These are phyloP conservation scores for Chrysolina oricalcia DNA, from an alignment of 2,888 invertebrate species.

Conservation along the genomic window DNA sequence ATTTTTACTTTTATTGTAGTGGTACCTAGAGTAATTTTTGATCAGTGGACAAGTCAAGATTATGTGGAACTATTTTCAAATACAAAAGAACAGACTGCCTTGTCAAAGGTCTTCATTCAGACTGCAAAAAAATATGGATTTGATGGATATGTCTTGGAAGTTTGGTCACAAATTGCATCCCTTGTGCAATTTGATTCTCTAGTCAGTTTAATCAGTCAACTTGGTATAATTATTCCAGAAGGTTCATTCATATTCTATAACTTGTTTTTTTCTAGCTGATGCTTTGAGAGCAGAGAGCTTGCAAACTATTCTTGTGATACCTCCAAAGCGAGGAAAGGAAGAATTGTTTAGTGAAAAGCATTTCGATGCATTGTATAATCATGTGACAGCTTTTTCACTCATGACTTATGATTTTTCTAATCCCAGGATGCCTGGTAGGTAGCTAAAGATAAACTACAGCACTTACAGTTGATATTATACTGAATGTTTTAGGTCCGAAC, in stretches of 20 bases:
- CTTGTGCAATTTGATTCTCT: conserved; percentile 76
- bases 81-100: conserved; percentile 78
- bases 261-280: conserved; percentile 71
- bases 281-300: conserved; percentile 75
- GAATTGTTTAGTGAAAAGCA: conserved; percentile 84
- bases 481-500: conserved; percentile 80
- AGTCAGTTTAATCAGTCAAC: conserved; percentile 78
- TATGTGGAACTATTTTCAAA: conserved; percentile 82
- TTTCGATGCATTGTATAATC: conserved; percentile 84
- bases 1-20: conserved; percentile 75
- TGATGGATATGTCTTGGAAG: conserved; percentile 92
- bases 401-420: conserved; percentile 97
- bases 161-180: conserved; percentile 89
- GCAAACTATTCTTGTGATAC: conserved; percentile 84
- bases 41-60: conserved; percentile 87
- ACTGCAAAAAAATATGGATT: conserved; percentile 81
- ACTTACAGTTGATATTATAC: conserved; percentile 56
- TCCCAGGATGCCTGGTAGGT: conserved; percentile 83
- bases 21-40: conserved; percentile 91
- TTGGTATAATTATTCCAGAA: conserved; percentile 72
- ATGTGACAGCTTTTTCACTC: conserved; percentile 91
- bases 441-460: neutral
- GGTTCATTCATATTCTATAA: conserved; percentile 28
- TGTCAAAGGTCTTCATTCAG: conserved; percentile 81
- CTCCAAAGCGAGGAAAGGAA: conserved; percentile 81